phyloP scores from a whole-genome alignment of 1,140 invertebrate species.

The Drosophila eugracilis region DNA sequence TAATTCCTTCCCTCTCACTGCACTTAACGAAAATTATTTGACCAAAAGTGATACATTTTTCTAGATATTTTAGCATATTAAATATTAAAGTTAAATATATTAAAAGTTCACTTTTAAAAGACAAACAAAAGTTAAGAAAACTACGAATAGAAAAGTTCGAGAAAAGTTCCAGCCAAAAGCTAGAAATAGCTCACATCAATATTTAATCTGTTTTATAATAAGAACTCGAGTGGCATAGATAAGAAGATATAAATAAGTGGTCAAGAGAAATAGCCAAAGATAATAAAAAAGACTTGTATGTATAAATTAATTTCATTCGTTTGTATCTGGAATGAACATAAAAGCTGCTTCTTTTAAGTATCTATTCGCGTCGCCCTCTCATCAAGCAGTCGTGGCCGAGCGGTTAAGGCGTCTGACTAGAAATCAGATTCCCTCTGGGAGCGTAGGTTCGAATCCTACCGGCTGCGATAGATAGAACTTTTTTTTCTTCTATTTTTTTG shows the following conservation, averaged over 20 bases:
- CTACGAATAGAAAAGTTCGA: too few relatives aligned
- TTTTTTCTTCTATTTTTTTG: not conserved
- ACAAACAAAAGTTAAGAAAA: not conserved
- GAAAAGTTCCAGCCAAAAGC: not conserved
- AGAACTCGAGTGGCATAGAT: not conserved
- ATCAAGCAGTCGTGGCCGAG: slow-evolving; percentile 91
- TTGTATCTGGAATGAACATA: not conserved
- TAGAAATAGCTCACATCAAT: too few relatives aligned
- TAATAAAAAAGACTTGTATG: not conserved
- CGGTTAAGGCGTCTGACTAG: slow-evolving; percentile 94
- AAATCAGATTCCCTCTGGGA: slow-evolving; percentile 94
- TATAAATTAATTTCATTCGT: not conserved
- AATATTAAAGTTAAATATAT: too few relatives aligned
- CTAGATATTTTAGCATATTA: too few relatives aligned
- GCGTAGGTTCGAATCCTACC: slow-evolving; percentile 94
- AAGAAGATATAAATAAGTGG: not conserved
- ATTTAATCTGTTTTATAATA: not conserved
- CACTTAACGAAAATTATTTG: not conserved
- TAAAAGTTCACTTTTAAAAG: not conserved
- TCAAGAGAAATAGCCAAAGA: not conserved
- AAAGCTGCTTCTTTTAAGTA: not conserved
- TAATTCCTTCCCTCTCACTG: slow-evolving; percentile 27
- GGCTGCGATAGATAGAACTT: slow-evolving; percentile 86
- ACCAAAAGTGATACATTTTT: not conserved
- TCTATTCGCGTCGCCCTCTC: not conserved